Base-by-base conservation (phyloP, 2,797 vertebrate genomes). In the Etheostoma nigrum region DNA sequence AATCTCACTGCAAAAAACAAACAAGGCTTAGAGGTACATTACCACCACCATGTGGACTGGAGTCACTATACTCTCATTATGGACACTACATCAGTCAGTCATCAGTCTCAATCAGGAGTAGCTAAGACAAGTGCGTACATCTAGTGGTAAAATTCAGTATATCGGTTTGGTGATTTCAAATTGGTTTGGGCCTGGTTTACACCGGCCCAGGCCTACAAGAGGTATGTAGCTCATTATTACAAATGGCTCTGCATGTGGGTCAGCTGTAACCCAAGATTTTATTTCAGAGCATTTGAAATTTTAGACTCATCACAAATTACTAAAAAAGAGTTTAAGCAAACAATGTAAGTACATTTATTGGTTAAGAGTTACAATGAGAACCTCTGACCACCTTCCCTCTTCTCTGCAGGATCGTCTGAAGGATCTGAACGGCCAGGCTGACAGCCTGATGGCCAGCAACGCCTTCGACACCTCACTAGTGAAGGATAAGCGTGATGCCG, bases 391-490 rank as follows among this genome's bases (percentile, higher is more conserved):
- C 9, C 16, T 61, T 40, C n/a, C 51, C 5, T 52, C 14, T 67
- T 52, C 42, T 6, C 68, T 67, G 8, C 88, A 99, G 98, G 98
- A 99, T 53, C 98, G 98, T 27, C 93, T 99, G 88, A 99, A 99
- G 89, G 98, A 99, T 83, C 95, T 99, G 75, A 99, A 99, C 15
- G 93, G 96, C 55, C 98, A 99, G 87, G 98, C 98, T 0, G 98
- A 99, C 91, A 99, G 98, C 83, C 86, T 99, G 91, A 99, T 99
- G 98, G 95, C 92, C 92, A 99, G 98, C 93, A 97, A 95, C 3
- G 98, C 98, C 81, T 98, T 99, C 0, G 98, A 99, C 94, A 98
- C 98, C 0, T 94, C 98, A 8, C 97, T 95, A 86, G 98, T 99
- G 13, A 99, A 98, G 92, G 98, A 99, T 54, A 99, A 99, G 59